These are phyloP conservation scores for Actenoides hombroni DNA, from an alignment of 2,113 vertebrate genomes.

Conservation along the genomic window DNA sequence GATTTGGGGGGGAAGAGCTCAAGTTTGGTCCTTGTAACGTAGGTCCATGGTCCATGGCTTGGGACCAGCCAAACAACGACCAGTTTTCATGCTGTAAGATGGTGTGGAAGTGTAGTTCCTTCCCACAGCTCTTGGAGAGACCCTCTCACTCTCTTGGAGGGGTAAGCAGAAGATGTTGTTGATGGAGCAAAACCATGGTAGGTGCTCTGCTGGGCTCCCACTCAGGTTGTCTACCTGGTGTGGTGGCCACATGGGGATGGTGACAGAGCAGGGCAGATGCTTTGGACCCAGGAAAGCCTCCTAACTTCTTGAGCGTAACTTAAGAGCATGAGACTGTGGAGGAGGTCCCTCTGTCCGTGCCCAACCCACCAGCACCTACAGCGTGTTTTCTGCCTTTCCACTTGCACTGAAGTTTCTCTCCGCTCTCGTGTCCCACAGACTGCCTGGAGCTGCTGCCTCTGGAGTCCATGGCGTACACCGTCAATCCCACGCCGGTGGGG, in stretches of 20 bases:
- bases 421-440: conserved; percentile 28
- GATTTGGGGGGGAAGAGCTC: neutral
- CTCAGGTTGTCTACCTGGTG: neutral
- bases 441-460: conserved; percentile 67
- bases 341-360: neutral
- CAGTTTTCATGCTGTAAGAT: neutral
- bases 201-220: neutral
- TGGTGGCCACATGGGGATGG: neutral
- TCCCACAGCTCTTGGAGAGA: no score
- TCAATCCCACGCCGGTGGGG: conserved; percentile 39
- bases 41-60: neutral
- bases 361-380: fast-evolving
- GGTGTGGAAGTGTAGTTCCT: neutral
- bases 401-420: neutral
- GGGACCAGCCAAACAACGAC: fast-evolving
- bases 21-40: neutral
- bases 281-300: neutral
- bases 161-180: neutral
- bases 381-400: fast-evolving
- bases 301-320: fast-evolving
- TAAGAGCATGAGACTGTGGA: neutral
- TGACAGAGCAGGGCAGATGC: neutral
- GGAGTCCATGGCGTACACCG: conserved; percentile 85
- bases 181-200: neutral
- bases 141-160: fast-evolving